Base-by-base conservation (phyloP, 2,113 vertebrate genomes). In the Coreoperca whiteheadi region DNA sequence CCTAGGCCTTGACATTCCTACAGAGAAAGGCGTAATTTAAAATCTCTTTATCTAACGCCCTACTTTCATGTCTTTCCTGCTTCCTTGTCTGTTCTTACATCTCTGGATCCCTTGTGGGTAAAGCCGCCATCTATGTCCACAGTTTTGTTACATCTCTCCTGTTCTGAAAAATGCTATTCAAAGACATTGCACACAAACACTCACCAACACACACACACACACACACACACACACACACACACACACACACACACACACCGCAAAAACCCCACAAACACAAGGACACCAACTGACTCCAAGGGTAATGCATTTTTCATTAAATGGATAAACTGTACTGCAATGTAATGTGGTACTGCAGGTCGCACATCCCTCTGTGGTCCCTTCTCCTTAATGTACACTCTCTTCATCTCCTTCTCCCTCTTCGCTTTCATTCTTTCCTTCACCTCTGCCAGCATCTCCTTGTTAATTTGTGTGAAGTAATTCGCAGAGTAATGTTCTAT, bases 241-340 rank as follows among this genome's bases (percentile, higher is more conserved):
- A 60, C 37, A 73, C 51, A 39, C 39, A 41, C 77, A 77, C 50
- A 81, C 50, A 32, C 48, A n/a, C 8, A 8, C 66, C n/a, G n/a
- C n/a, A n/a, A 32, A 81, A 51, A 34, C 54, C 43, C 14, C 32
- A 66, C 32, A 81, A 86, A 77, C 69, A 80, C 74, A 85, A 82
- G 66, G 82, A 74, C 85, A 69, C 68, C 23, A 39, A 43, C 75
- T 8, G 11, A 77, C 80, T 84, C 71, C 63, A 80, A 79, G 73
- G 67, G 54, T 90, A 82, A 88, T 88, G 50, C 60, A 83, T 90
- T 86, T 86, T 88, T 91, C 79, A 88, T 80, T 74, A 78, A 79
- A 79, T 74, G 72, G 51, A 59, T 86, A 37, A 73, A 34, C 59
- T 63, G 65, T 59, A n/a, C n/a, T n/a, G n/a, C n/a, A n/a, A n/a